Evolutionary conservation across 37 sponge, comb jelly and placozoan genomes (phyloP), one percentile per base, ranked within the genome.

Genomic region (Eunapius fragilis): DNA sequence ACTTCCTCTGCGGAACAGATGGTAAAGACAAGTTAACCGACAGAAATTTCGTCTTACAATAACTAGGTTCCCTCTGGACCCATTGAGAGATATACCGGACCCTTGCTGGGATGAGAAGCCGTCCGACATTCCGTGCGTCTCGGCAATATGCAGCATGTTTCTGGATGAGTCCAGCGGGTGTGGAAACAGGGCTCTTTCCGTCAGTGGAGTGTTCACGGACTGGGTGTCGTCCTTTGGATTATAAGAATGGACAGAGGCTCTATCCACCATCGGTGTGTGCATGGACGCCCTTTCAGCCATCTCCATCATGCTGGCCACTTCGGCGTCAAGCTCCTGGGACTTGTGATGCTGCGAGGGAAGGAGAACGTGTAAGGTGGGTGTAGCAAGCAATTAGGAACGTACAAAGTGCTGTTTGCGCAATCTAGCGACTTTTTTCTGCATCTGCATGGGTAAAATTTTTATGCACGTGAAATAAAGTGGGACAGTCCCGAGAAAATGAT

Each of bases 261-360:
- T 38, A 22, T n/a, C 41, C 28, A 30, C 12, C 26, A 38, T 49
- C 6, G 81, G 69, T 28, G 76, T 75, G 31, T n/a, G 36, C 2
- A 72, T 33, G 24, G 86, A 82, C 23, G 73, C 86, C 26, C 83
- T 76, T 50, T 88, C 86, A 24, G 93, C 93, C 74, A 89, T 77
- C 30, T 93, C 82, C 87, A 93, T 82, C 93, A 93, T 93, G 75
- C 90, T 85, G 24, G 76, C 90, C 30, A 93, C 84, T 28, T 93
- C 93, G 6, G 41, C 77, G 33, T 93, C 93, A 11, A 93, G 79
- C 79, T 93, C 90, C 24, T 82, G 90, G 49, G 79, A 37, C 69
- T 83, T 74, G 36, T 80, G 75, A 33, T 72, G 70, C 90, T 89
- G 70, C 9, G 19, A 30, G 68, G 68, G 9, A 37, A 5, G 19